Base-by-base conservation (phyloP, 2,888 invertebrate species). In the Hyppa rectilinea region DNA sequence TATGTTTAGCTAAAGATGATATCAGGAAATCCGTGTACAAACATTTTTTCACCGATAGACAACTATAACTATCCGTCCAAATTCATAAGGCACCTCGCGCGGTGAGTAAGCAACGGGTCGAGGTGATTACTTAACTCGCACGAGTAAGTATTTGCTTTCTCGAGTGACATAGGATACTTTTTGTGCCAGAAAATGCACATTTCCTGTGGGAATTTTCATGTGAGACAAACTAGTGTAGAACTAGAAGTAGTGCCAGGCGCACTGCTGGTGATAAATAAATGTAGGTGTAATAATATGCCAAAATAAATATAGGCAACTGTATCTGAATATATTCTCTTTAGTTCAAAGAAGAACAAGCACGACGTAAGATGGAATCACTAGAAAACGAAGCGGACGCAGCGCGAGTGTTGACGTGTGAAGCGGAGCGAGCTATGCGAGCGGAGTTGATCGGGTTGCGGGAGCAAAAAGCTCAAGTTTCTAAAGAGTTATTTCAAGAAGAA, bases 341-440 rank as follows among this genome's bases (percentile, higher is more conserved):
- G 96, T 93, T 93, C 61, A 93, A 93, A 84, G 95, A 95, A 83
- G 94, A 94, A 62, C 92, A 93, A 82, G 87, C 88, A 4, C 89
- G 91, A 2, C 90, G 93, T 12, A 92, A 90, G 77, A 60, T 91
- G 60, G 50, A 72, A 40, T 75, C 71, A 6, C 38, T 91, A n/a
- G 86, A 91, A 67, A 89, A 87, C 61, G 92, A 92, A 43, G 69
- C 90, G 55, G 92, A 92, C 26, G 88, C 92, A 0, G 87, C 87
- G 9, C 89, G 91, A 14, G 89, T 88, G 50, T 82, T 95, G 17
- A 87, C 89, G 2, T 85, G 84, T 12, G 95, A 95, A 66, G 84
- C 90, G 0, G 94, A 95, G 80, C 90, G 93, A 26, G 92, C 92
- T 0, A 80, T 93, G 87, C 92, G 92, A 26, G 85, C 87, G 0